These are phyloP conservation scores for Dipodomys ordii DNA, from an alignment of 2,113 vertebrate genomes.

Conservation along the genomic window DNA sequence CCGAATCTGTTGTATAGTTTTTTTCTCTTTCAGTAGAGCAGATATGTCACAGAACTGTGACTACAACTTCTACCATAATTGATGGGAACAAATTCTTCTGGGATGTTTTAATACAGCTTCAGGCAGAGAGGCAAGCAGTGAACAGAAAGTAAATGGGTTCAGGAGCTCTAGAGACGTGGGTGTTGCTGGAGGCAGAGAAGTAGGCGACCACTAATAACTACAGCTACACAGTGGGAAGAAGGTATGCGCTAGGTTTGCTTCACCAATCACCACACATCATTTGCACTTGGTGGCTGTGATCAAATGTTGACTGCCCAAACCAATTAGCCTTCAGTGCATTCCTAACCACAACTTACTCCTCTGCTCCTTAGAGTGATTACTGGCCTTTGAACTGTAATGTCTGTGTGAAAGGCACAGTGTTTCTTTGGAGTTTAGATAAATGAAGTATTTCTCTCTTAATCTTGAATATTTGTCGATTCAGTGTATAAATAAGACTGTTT, in stretches of 20 bases:
- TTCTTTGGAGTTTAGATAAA: not conserved
- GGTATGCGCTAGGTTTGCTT: not conserved
- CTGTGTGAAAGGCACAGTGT: not conserved
- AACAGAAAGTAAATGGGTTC: conserved; percentile 65
- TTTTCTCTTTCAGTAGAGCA: not conserved
- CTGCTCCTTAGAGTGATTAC: not conserved
- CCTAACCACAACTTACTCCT: not conserved
- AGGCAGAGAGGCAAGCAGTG: conserved; percentile 61
- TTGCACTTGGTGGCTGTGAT: not conserved
- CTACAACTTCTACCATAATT: conserved; percentile 49
- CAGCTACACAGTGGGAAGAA: conserved; percentile 47
- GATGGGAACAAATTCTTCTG: conserved; percentile 69
- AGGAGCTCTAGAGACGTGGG: conserved; percentile 34
- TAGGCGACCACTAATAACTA: conserved; percentile 61
- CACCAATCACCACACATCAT: conserved; percentile 25
- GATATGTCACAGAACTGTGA: conserved; percentile 61
- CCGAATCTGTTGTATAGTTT: not conserved
- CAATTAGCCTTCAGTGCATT: conserved; percentile 42
- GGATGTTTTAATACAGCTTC: conserved; percentile 63
- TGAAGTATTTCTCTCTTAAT: not conserved
- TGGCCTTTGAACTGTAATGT: conserved; percentile 28
- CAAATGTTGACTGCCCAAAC: conserved; percentile 36
- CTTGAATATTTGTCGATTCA: not conserved
- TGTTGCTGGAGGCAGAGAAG: conserved; percentile 45
- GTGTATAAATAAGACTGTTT: not conserved